A percentile compares a stretch with the other conserved stretches of the same genome.
These are phyloP conservation scores for Egretta garzetta DNA, from an alignment of 2,113 vertebrate species.

Conservation along the genomic window DNA sequence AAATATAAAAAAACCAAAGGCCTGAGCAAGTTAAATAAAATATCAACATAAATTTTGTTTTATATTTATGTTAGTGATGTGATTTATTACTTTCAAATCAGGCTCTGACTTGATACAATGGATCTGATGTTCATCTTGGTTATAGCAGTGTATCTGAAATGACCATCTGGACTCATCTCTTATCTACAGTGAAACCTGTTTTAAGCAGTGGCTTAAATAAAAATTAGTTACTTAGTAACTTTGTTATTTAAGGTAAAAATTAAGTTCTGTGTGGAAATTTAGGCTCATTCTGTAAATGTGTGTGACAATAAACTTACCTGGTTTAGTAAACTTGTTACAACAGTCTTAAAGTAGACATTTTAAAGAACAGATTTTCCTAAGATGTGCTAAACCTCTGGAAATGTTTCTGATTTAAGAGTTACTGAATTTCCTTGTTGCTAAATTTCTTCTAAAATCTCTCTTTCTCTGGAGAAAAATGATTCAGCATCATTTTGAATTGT, in stretches of 20 bases:
- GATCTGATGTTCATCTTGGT: not conserved
- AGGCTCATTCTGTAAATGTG: not conserved
- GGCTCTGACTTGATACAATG: not conserved
- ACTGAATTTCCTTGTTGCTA: not conserved
- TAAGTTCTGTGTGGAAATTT: not conserved
- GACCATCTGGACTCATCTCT: not conserved
- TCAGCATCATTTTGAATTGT: rapidly evolving
- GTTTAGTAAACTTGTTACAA: not conserved
- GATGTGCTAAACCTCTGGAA: not conserved
- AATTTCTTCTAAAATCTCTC: not conserved
- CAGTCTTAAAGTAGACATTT: not conserved
- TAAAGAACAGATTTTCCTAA: not conserved
- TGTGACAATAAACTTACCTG: not conserved
- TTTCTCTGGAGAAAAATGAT: not conserved
- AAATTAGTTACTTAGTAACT: not conserved
- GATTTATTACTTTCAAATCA: not conserved
- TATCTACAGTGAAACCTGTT: not conserved
- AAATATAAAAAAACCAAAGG: not conserved
- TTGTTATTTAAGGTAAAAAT: not conserved
- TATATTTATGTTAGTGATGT: too few species aligned
- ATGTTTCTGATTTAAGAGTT: not conserved
- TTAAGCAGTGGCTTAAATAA: not conserved
- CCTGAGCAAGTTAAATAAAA: not conserved
- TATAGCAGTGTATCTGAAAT: not conserved
- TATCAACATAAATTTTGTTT: not conserved